Evolutionary conservation across 2,113 vertebrate species (phyloP).

Genomic region (Clarias macrocephalus): DNA sequence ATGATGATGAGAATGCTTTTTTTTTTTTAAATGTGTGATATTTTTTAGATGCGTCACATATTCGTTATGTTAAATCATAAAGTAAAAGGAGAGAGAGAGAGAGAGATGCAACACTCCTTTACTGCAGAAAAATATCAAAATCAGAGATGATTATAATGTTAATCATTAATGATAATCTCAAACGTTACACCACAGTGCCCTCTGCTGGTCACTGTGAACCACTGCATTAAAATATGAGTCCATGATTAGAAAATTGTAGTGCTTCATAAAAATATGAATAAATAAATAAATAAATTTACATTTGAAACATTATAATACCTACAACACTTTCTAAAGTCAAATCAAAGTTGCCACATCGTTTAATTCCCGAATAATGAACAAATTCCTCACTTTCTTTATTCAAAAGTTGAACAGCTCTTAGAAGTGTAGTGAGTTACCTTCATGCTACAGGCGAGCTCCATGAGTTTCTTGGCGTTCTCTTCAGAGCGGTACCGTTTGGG

Average conservation of each 20-base stretch:
- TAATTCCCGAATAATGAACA: not conserved
- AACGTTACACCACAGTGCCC: constrained; percentile 56
- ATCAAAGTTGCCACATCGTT: not conserved
- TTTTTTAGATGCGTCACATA: no score
- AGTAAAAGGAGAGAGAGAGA: not conserved
- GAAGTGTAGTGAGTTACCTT: constrained; percentile 77
- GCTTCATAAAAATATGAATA: not conserved
- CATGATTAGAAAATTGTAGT: not conserved
- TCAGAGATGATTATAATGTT: not conserved
- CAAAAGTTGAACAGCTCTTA: not conserved
- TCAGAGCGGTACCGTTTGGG: constrained; percentile 97
- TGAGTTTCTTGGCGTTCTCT: constrained; percentile 97
- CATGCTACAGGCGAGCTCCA: constrained; percentile 96
- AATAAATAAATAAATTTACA: not conserved
- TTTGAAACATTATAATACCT: not conserved
- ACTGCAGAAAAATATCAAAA: not conserved
- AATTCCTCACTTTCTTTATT: not conserved
- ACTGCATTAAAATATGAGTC: constrained; percentile 13
- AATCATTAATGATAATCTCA: not conserved
- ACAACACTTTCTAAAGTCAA: not conserved
- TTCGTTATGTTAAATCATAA: no score
- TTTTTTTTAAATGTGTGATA: not conserved
- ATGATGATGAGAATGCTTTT: not conserved
- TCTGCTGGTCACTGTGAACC: constrained; percentile 59
- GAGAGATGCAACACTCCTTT: not conserved